A percentile compares a stretch with the other conserved stretches of the same genome.
Evolutionary conservation across 2,888 invertebrate species (phyloP).

Genomic region (Megastigmus dorsalis): DNA sequence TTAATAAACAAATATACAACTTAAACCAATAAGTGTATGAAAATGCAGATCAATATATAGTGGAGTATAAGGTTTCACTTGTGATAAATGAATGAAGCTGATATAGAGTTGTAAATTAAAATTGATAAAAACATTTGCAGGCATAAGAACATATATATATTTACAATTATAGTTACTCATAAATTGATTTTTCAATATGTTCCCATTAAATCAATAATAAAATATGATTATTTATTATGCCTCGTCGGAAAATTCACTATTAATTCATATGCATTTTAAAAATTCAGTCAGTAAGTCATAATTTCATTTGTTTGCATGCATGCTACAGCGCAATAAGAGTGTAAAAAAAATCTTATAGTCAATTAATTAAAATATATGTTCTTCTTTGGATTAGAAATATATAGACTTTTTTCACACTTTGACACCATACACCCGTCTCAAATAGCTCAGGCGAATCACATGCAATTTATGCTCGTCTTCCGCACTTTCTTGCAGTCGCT

Average conservation of each 20-base stretch:
- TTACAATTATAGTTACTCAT: constrained; percentile 28
- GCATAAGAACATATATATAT: constrained; percentile 26
- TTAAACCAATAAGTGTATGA: constrained; percentile 7
- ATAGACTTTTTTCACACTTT: constrained; percentile 52
- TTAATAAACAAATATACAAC: constrained; percentile 15
- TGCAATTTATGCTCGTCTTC: constrained; percentile 6
- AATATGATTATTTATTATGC: constrained; percentile 40
- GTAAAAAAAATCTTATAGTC: constrained; percentile 50
- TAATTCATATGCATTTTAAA: constrained; percentile 35
- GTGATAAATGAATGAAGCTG: constrained; percentile 10
- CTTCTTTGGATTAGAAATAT: constrained; percentile 55
- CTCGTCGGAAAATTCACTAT: constrained; percentile 32
- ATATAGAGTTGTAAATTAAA: constrained; percentile 18
- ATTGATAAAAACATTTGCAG: constrained; percentile 7
- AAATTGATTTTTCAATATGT: constrained; percentile 20
- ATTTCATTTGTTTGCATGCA: constrained; percentile 42
- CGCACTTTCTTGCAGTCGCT: constrained; percentile 10
- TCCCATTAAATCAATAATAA: constrained; percentile 23
- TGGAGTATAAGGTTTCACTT: constrained; percentile 14
- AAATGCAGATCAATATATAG: constrained; percentile 31
- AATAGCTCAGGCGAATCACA: constrained; percentile 25
- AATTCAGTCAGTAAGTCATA: constrained; percentile 47
- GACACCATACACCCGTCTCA: constrained; percentile 33
- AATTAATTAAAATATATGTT: constrained; percentile 53
- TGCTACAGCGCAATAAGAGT: constrained; percentile 29